Base-by-base conservation (phyloP, 2,888 invertebrate species). In the Chalcis sispes region DNA sequence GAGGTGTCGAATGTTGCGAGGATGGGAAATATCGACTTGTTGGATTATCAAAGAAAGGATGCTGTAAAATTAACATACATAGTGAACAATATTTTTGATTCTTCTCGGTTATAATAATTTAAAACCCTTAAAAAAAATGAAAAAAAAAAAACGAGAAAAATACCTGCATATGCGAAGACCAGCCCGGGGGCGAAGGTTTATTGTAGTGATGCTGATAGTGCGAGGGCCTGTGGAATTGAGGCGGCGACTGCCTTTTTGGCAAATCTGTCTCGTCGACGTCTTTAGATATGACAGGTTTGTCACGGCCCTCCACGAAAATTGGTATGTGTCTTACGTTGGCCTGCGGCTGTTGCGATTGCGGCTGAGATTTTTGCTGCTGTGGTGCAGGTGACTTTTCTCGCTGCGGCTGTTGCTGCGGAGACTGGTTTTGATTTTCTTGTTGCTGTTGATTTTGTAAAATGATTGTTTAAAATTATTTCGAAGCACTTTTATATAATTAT, bases 291-390 rank as follows among this genome's bases (percentile, higher is more conserved):
- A 95, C 92, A 0, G 95, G 95, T 84, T 94, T 94, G 82, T 95
- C 94, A 67, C 96, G 91, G 7, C 96, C 96, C 89, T 97, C 96
- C 0, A 96, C 95, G 85, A 95, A 94, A 79, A 96, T 96, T 25
- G 96, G 96, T 88, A 96, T 96, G 84, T 95, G 94, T 78, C 96
- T 91, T 61, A 95, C 93, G 82, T 92, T 93, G 54, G 91, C 89
- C 56, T 59, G 80, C 82, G 61, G 78, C 84, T 40, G 78, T 67
- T 67, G 75, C 61, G 78, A 80, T 40, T 78, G 79, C 10, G 72
- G 80, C 29, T 80, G 80, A 8, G 78, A 79, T 48, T 80, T 71
- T 46, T 78, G 79, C 23, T 81, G 87, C 42, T 83, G 85, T 72
- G 81, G 83, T 66, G 85, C 87, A 64, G 79, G 81, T 8, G 79